A percentile compares a stretch with the other conserved stretches of the same genome.
phyloP scores from a whole-genome alignment of 2,888 invertebrate species.

The Phyllotreta striolata region DNA sequence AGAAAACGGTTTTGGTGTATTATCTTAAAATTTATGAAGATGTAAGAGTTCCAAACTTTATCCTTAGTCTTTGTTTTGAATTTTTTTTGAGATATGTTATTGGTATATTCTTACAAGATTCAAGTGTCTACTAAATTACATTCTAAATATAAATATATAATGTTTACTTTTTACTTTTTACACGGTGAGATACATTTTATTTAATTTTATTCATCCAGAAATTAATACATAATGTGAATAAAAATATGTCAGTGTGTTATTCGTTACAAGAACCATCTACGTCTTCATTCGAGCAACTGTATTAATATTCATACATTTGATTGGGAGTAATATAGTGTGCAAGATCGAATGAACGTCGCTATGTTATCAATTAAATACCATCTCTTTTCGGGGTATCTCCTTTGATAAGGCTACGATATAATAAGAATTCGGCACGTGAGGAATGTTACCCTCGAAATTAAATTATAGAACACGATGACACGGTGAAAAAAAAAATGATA shows the following conservation, averaged over 20 bases:
- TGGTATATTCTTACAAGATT: no score
- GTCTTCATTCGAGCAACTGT: slow-evolving; percentile 24
- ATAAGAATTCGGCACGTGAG: slow-evolving; percentile 29
- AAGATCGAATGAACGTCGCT: slow-evolving; percentile 34
- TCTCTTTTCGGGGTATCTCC: slow-evolving; percentile 29
- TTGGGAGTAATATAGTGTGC: slow-evolving; percentile 30
- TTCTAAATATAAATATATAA: no score
- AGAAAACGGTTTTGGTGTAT: no score
- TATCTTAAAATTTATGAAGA: no score
- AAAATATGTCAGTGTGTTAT: slow-evolving; percentile 17
- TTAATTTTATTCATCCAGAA: no score
- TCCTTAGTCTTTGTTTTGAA: no score
- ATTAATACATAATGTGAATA: background rate
- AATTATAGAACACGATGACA: slow-evolving; percentile 26
- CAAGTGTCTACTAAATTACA: no score
- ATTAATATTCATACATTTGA: slow-evolving; percentile 32
- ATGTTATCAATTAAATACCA: slow-evolving; percentile 34
- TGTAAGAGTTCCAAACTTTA: no score
- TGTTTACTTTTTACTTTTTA: no score
- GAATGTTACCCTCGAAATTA: slow-evolving; percentile 32
- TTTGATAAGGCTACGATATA: slow-evolving; percentile 23
- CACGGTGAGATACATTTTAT: no score
- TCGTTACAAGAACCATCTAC: slow-evolving; percentile 11
- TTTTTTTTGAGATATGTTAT: no score
- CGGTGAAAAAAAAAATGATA: slow-evolving; percentile 9